Base-by-base conservation (phyloP, 37 sponge, comb jelly and placozoan species). In the Lycopodina hypogea region DNA sequence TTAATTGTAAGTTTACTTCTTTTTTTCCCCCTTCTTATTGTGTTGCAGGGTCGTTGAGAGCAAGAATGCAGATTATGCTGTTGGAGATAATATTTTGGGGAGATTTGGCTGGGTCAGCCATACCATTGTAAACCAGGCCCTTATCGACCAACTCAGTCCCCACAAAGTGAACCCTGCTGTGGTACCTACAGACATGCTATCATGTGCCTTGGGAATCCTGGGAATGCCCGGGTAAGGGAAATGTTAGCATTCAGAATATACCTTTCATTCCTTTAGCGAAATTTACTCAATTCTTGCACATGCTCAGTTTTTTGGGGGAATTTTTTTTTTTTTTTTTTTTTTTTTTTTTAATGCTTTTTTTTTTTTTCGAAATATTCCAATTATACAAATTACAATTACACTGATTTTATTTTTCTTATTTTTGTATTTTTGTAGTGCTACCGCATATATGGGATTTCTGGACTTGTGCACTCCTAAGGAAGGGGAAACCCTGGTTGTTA, bases 181-280 rank as follows among this genome's bases (percentile, higher is more conserved):
- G 48, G 48, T 12, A 11, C 34, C 28, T n/a, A 11, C 39, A 6
- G 11, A 63, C 48, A 41, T 42, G 8, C 40, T 32, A 22, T 92
- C 96, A 1, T 81, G 78, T 15, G 81, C 90, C 57, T 32, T 95
- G 11, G 96, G 96, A 48, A 63, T 87, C 0, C 80, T 95, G 28
- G 96, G 96, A 72, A 95, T 95, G 96, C 93, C 96, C 22, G 96
- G 96, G 96, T 95, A 66, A 83, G 48, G 48, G 48, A 45, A 9
- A 9, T 12, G 48, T 45, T 9, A 45, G 9, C 9, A 45, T 45
- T 9, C 48, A 4, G 9, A 9, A 9, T 45, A 9, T 4, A 45
- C 4, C 9, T 12, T 12, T 45, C 8, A 45, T 45, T 4, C 8
- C 48, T 45, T 45, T 9, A 45, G 48, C 48, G 9, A 9, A 45